Evolutionary conservation across 2,113 vertebrate species (phyloP).

Genomic region (Rhodinocichla rosea): DNA sequence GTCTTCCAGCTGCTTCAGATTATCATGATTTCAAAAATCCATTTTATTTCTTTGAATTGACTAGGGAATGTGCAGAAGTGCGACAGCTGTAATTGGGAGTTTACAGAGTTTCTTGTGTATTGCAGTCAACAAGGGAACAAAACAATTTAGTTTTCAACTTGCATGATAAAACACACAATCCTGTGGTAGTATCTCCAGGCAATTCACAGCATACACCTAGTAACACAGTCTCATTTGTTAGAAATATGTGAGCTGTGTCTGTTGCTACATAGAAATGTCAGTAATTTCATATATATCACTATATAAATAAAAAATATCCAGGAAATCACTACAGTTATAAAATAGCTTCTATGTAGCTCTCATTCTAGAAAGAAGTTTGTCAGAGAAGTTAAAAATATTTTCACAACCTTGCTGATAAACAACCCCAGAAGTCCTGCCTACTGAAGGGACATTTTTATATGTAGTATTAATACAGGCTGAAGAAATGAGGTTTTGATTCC

Average conservation of each 20-base stretch:
- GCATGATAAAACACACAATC: constrained; percentile 7
- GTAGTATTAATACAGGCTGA: neutral
- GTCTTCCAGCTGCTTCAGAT: neutral
- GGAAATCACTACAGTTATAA: neutral
- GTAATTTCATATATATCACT: neutral
- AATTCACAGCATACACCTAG: neutral
- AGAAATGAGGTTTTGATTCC: neutral
- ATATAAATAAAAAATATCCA: neutral
- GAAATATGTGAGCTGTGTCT: neutral
- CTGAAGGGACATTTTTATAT: neutral
- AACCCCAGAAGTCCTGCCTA: neutral
- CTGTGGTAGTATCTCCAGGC: neutral
- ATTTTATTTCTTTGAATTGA: constrained; percentile 1
- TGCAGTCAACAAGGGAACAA: neutral
- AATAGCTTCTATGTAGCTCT: neutral
- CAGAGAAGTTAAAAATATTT: neutral
- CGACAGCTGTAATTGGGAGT: constrained; percentile 10
- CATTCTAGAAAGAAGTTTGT: neutral
- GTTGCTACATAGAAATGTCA: neutral
- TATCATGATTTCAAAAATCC: neutral
- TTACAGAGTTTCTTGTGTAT: neutral
- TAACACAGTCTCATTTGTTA: constrained; percentile 4
- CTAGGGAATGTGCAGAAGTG: neutral
- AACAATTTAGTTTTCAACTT: constrained; percentile 27
- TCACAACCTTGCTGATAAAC: neutral